Base-by-base conservation (phyloP, 2,113 vertebrate species). In the Thalassoma bifasciatum region DNA sequence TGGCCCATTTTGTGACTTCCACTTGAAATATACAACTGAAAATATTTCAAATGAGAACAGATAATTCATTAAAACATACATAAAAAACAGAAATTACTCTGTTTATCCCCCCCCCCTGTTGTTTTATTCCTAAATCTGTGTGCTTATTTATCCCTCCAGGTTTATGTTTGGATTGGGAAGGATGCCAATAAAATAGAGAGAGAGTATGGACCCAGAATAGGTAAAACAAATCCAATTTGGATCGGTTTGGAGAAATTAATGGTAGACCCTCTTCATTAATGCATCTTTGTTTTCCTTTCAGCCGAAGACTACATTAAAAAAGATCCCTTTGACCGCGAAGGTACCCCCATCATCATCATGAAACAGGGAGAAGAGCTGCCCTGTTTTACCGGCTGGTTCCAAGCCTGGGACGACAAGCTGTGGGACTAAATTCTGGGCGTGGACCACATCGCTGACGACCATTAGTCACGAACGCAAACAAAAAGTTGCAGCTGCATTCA, bases 361-460 rank as follows among this genome's bases (percentile, higher is more conserved):
- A 93, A 92, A 71, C 93, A 94, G 66, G 93, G 89, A 0, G 34
- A 77, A 4, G 94, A 95, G 77, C 92, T 88, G 0, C 67, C 47
- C 3, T 83, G 81, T 24, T 95, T 94, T 79, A 92, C 82, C 0
- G 94, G 93, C 59, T 95, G 94, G 94, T 94, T 95, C 89, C 89
- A 90, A 1, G 92, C 87, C 61, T 95, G 93, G 93, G 93, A 95
- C 57, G 0, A 72, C 16, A 63, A 80, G 17, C 77, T 93, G 87
- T 94, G 92, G 93, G 65, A 85, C 11, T 83, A 75, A 89, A 30
- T 30, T 30, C 0, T 89, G 51, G 38, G 30, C 30, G 6, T 30
- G 6, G 3, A 6, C 3, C 3, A 30, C 30, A 30, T 30, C 30
- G 6, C 30, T n/a, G 77, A 82, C 85, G 68, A 63, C 7, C 6